phyloP scores from a whole-genome alignment of 2,113 vertebrate genomes.

The Columba livia region DNA sequence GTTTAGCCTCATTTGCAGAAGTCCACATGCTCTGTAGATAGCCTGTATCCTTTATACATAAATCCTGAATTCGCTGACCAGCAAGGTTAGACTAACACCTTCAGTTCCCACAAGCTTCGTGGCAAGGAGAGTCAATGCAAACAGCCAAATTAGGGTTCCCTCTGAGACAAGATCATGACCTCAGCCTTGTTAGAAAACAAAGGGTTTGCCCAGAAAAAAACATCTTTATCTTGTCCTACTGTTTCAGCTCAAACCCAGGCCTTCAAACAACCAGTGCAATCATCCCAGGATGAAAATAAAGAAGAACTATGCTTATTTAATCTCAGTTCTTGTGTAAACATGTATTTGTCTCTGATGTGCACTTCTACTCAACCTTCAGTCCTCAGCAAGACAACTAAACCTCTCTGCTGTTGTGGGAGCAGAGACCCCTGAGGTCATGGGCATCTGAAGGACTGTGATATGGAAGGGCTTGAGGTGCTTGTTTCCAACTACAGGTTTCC shows the following conservation, averaged over 20 bases:
- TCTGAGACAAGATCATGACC: background rate
- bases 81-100: background rate
- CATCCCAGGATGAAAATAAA: background rate
- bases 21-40: background rate
- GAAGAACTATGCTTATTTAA: background rate
- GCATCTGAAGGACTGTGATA: background rate
- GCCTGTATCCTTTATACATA: background rate
- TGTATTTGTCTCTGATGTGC: background rate
- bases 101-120: background rate
- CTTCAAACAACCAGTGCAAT: background rate
- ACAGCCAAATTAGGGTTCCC: background rate
- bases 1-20: background rate
- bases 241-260: background rate
- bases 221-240: background rate
- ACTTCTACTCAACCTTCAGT: background rate
- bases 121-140: background rate
- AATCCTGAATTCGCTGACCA: fast-evolving
- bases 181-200: background rate
- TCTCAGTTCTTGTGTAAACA: background rate
- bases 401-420: background rate
- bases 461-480: background rate
- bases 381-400: background rate
- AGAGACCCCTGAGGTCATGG: background rate
- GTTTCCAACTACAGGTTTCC: background rate
- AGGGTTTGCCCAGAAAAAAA: background rate